Percentiles rank a stretch among this genome's conserved stretches.
These are phyloP conservation scores for Brachionus sp. DNA, from an alignment of 1,140 invertebrate genomes.

Conservation along the genomic window DNA sequence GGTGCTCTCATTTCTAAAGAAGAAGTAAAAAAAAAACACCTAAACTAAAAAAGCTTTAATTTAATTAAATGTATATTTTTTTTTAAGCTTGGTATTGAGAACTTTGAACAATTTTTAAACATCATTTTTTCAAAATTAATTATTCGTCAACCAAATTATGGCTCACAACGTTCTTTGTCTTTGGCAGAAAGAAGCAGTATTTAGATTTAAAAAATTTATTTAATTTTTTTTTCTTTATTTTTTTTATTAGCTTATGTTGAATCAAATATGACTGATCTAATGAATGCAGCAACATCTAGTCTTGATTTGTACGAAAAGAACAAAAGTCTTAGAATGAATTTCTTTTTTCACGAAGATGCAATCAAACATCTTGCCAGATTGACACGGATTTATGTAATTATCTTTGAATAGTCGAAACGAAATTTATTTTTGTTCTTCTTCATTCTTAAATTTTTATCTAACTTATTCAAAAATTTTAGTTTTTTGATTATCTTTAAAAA, in stretches of 20 bases:
- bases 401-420: too few species aligned
- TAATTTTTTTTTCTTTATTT: not conserved
- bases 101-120: slow-evolving; percentile 1
- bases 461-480: too few species aligned
- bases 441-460: too few species aligned
- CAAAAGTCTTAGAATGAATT: slow-evolving; percentile 52
- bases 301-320: slow-evolving; percentile 53
- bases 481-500: too few species aligned
- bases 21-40: slow-evolving; percentile 54
- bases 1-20: slow-evolving; percentile 54
- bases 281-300: slow-evolving; percentile 52
- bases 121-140: slow-evolving; percentile 26
- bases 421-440: too few species aligned
- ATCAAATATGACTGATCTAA: slow-evolving; percentile 49
- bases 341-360: slow-evolving; percentile 57
- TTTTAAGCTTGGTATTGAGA: not conserved
- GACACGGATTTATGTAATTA: slow-evolving; percentile 56
- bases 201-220: not conserved
- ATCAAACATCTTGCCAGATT: slow-evolving; percentile 55
- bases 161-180: not conserved
- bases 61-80: not conserved
- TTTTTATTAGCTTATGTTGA: slow-evolving; percentile 53
- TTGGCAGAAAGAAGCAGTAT: slow-evolving; percentile 10
- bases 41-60: not conserved
- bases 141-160: slow-evolving; percentile 12